These are phyloP conservation scores for Larimichthys crocea DNA, from an alignment of 2,113 vertebrate species.

Conservation along the genomic window DNA sequence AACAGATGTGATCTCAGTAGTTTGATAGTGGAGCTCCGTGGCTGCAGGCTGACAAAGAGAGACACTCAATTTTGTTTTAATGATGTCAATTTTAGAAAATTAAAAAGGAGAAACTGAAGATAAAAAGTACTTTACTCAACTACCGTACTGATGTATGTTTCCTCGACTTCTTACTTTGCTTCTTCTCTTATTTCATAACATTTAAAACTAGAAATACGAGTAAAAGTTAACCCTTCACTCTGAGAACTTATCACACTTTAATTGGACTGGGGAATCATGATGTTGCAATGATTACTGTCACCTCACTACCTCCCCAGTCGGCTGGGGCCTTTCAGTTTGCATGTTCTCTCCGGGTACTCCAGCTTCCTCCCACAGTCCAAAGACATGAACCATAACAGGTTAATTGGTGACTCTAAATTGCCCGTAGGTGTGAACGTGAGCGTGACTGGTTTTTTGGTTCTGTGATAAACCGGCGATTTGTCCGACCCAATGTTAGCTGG, in stretches of 20 bases:
- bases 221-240: background rate
- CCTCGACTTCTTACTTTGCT: background rate
- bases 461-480: too few relatives aligned
- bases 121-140: background rate
- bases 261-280: background rate
- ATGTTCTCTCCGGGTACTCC: too few relatives aligned
- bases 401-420: too few relatives aligned
- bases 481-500: too few relatives aligned
- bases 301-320: too few relatives aligned
- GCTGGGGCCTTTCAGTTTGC: too few relatives aligned
- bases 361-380: too few relatives aligned
- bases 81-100: background rate
- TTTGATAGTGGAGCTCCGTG: background rate
- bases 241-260: background rate
- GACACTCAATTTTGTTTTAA: background rate
- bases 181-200: background rate
- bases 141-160: too few relatives aligned
- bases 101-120: background rate
- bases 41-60: background rate
- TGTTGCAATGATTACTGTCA: too few relatives aligned
- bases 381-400: too few relatives aligned
- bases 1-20: slow-evolving; percentile 19
- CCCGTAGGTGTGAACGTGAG: too few relatives aligned
- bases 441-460: too few relatives aligned
- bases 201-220: background rate